phyloP scores from a whole-genome alignment of 2,888 invertebrate genomes.

The Eristalis arbustorum region DNA sequence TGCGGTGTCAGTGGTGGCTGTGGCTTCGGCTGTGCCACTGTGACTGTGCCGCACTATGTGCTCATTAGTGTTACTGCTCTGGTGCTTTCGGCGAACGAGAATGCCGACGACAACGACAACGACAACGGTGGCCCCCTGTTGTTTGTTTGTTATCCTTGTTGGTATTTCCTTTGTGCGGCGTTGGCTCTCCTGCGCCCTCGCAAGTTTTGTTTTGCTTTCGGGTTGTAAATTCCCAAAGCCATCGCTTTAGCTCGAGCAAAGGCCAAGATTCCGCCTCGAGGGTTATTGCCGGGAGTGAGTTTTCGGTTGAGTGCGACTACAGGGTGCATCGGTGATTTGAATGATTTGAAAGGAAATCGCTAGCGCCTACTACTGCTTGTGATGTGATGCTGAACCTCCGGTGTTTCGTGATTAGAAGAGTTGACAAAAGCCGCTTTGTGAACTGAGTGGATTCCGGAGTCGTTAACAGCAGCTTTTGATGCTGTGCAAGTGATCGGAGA shows the following conservation, averaged over 20 bases:
- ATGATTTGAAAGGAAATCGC: background rate
- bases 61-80: conserved; percentile 51
- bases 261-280: conserved; percentile 7
- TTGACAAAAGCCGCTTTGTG: too few relatives aligned
- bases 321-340: too few relatives aligned
- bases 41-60: conserved; percentile 19
- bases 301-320: background rate
- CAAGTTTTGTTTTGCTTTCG: conserved; percentile 1
- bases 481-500: too few relatives aligned
- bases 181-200: background rate
- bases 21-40: conserved; percentile 34
- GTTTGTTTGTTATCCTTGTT: conserved; percentile 5
- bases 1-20: conserved; percentile 21
- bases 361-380: background rate
- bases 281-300: background rate
- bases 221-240: conserved; percentile 7
- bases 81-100: background rate
- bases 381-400: background rate
- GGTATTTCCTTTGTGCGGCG: background rate
- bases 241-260: conserved; percentile 15
- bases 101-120: background rate
- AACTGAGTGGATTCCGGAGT: too few relatives aligned
- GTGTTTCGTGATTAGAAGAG: background rate
- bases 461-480: too few relatives aligned
- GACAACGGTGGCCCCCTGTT: background rate